phyloP scores from a whole-genome alignment of 2,888 invertebrate genomes.

The Nomada ruficornis region DNA sequence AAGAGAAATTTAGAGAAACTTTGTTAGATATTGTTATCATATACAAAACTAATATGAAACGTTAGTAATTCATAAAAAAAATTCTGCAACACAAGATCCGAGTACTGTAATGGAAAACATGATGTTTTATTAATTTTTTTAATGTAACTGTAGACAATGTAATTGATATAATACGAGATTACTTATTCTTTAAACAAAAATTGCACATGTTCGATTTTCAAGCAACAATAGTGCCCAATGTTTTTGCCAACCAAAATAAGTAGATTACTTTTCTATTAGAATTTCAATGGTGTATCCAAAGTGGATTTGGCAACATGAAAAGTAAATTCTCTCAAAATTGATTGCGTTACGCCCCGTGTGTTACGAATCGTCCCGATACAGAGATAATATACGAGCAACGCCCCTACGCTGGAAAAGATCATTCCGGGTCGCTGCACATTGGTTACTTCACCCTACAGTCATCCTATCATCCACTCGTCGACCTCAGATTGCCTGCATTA shows the following conservation, averaged over 20 bases:
- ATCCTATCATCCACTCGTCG: slow-evolving; percentile 59
- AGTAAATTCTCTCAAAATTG: slow-evolving; percentile 60
- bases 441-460: slow-evolving; percentile 60
- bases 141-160: too few species aligned
- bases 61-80: too few species aligned
- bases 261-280: not conserved
- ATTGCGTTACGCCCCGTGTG: slow-evolving; percentile 64
- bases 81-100: too few species aligned
- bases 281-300: not conserved
- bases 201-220: not conserved
- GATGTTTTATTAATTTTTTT: too few species aligned
- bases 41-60: too few species aligned
- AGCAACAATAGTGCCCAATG: not conserved
- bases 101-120: too few species aligned
- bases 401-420: slow-evolving; percentile 70
- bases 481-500: slow-evolving; percentile 71
- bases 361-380: slow-evolving; percentile 64
- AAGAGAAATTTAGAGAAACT: too few species aligned
- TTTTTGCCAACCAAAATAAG: not conserved
- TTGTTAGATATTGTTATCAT: too few species aligned
- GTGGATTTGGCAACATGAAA: not conserved
- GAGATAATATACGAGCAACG: slow-evolving; percentile 70
- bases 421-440: slow-evolving; percentile 73
- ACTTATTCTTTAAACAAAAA: too few species aligned
- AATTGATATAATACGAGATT: too few species aligned